Conservation (phyloP, 2,113 vertebrate genomes). For the Pelecanoides urinatrix region DNA sequence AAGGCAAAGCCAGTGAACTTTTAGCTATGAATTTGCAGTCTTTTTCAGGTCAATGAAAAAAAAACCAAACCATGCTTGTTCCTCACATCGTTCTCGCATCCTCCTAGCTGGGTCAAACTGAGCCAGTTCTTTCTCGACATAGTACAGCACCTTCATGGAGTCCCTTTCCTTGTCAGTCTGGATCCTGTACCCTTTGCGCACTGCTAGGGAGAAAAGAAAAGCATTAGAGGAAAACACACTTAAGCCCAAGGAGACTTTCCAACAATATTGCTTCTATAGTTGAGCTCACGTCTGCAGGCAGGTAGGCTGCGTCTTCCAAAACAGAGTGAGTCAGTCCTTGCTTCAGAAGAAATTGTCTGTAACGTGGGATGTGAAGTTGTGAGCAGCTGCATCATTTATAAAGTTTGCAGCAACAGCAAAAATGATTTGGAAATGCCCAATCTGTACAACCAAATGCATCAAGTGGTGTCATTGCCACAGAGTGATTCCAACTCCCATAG, state of each 20-base stretch:
- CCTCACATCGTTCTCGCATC: constrained; percentile 90
- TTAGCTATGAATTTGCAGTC: not conserved
- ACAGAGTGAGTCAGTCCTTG: constrained; percentile 19
- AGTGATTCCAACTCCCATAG: not conserved
- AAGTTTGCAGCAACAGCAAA: constrained; percentile 13
- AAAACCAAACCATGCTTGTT: not conserved
- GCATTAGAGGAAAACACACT: not conserved
- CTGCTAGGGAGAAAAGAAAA: constrained; percentile 63
- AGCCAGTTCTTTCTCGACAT: constrained; percentile 90
- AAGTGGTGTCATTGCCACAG: not conserved
- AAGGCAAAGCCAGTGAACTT: not conserved
- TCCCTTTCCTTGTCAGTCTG: constrained; percentile 88
- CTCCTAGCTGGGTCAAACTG: constrained; percentile 85
- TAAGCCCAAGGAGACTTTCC: not conserved
- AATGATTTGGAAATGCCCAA: not conserved
- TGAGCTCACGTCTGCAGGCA: not conserved
- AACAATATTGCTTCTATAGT: not conserved
- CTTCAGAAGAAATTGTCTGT: not conserved
- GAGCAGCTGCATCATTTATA: not conserved
- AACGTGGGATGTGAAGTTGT: not conserved
- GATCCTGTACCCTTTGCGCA: constrained; percentile 89
- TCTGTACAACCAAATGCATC: not conserved
- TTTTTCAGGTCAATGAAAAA: not conserved
- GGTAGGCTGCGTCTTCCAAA: constrained; percentile 13
- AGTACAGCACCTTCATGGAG: constrained; percentile 93